These are phyloP conservation scores for Cladopsammia gracilis DNA, from an alignment of 64 coral and sea anemone genomes.

Conservation along the genomic window DNA sequence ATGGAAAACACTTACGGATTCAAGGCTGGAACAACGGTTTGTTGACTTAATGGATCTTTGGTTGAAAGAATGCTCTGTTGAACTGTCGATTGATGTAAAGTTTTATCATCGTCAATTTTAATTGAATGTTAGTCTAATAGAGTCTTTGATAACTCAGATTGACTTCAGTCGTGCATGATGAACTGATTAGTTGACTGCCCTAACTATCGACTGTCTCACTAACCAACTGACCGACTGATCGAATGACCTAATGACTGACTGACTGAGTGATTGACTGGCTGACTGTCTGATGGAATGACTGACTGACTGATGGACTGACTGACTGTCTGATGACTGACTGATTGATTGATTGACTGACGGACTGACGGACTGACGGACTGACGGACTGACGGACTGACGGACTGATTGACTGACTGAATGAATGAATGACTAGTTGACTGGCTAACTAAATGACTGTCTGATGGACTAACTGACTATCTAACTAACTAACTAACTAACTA, in stretches of 20 bases:
- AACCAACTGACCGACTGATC: background rate
- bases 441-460: background rate
- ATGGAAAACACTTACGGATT: conserved; percentile 68
- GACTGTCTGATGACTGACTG: background rate
- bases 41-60: background rate
- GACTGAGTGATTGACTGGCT: background rate
- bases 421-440: too few relatives aligned
- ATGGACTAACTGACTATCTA: background rate
- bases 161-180: too few relatives aligned
- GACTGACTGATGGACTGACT: background rate
- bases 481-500: too few relatives aligned
- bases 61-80: too few relatives aligned
- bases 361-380: background rate
- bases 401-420: too few relatives aligned
- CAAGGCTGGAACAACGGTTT: conserved; percentile 68
- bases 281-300: background rate
- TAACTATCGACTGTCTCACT: too few relatives aligned
- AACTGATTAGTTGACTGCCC: too few relatives aligned
- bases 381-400: background rate
- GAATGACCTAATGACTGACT: background rate
- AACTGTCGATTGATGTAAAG: too few relatives aligned
- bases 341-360: background rate
- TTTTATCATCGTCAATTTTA: too few relatives aligned
- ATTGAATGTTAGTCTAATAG: too few relatives aligned
- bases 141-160: too few relatives aligned